Evolutionary conservation across 2,113 vertebrate genomes (phyloP).

Genomic region (Sula dactylatra): DNA sequence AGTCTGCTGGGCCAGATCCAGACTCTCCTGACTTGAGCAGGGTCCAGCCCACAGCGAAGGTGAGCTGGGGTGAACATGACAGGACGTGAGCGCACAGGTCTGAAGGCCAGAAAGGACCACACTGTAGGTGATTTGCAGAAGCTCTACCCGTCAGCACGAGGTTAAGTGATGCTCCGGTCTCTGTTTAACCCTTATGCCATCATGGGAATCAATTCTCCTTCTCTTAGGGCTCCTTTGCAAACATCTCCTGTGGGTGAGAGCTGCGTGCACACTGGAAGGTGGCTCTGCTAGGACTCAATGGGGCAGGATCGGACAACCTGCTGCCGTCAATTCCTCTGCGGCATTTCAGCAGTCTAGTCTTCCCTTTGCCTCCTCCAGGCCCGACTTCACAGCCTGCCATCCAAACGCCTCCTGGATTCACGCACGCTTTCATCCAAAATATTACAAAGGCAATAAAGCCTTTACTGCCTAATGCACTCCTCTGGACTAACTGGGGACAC

Average conservation of each 20-base stretch:
- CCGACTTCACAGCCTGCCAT: neutral
- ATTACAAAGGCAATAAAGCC: neutral
- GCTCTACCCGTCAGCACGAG: neutral
- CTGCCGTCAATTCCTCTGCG: neutral
- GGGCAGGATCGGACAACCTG: neutral
- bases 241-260: neutral
- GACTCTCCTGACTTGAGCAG: accelerated
- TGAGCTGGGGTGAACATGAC: accelerated
- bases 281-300: neutral
- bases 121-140: neutral
- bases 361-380: neutral
- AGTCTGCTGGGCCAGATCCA: neutral
- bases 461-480: neutral
- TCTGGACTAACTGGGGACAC: neutral
- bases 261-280: neutral
- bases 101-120: neutral
- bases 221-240: neutral
- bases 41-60: neutral
- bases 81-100: neutral
- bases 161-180: neutral
- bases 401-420: neutral
- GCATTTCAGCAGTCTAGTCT: neutral
- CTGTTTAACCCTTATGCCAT: neutral
- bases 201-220: neutral
- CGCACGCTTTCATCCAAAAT: neutral